Evolutionary conservation across 2,113 vertebrate species (phyloP).

Genomic region (Euleptes europaea): DNA sequence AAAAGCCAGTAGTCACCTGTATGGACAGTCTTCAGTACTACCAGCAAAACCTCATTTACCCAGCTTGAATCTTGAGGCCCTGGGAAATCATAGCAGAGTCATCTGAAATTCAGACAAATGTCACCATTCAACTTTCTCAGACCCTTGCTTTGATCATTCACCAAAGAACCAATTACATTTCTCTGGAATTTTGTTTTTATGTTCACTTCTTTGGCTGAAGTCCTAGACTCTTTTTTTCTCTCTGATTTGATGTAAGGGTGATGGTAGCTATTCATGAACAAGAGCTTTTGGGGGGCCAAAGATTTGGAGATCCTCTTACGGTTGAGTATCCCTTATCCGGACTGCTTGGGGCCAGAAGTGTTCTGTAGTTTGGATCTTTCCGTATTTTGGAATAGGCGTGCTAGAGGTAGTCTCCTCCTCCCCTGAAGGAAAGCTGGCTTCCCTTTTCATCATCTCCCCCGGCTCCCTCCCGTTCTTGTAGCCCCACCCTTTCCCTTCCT

Average conservation of each 20-base stretch:
- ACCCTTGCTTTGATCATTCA: conserved; percentile 7
- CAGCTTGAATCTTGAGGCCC: not conserved
- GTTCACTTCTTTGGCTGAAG: not conserved
- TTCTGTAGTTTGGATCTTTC: no score
- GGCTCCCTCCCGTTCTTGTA: no score
- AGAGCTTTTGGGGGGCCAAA: no score
- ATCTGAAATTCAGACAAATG: not conserved
- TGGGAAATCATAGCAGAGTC: not conserved
- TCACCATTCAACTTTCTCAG: not conserved
- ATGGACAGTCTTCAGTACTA: not conserved
- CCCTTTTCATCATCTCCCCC: no score
- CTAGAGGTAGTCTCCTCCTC: no score
- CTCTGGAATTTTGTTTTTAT: not conserved
- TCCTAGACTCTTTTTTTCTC: conserved; percentile 7
- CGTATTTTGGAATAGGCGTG: no score
- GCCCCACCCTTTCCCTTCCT: no score
- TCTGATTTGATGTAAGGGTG: not conserved
- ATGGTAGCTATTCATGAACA: not conserved
- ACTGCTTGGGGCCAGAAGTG: no score
- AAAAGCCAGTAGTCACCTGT: conserved; percentile 21
- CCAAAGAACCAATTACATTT: conserved; percentile 47
- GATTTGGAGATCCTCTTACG: no score
- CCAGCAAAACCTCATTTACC: conserved; percentile 11
- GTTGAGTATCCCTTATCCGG: no score
- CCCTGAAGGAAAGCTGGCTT: no score